These are phyloP conservation scores for Agonopterix heracliana DNA, from an alignment of 2,888 invertebrate genomes.

Conservation along the genomic window DNA sequence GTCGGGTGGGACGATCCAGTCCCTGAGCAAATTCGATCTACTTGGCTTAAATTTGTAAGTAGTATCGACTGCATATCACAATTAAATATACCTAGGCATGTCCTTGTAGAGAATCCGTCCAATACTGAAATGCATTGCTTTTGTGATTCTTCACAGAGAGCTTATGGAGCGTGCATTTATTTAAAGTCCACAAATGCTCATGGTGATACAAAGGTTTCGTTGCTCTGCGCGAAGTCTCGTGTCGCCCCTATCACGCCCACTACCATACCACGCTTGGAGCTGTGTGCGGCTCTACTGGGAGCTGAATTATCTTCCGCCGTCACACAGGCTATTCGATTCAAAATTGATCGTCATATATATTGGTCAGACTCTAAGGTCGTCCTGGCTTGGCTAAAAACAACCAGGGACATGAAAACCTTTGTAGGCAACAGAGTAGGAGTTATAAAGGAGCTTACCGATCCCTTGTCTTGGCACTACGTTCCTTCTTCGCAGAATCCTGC, in stretches of 20 bases:
- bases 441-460: neutral
- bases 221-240: slow-evolving; percentile 4
- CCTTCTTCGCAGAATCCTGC: neutral
- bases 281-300: slow-evolving; percentile 3
- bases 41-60: neutral
- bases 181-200: no score
- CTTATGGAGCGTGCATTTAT: slow-evolving; percentile 2
- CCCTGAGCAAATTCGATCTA: slow-evolving; percentile 1
- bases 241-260: slow-evolving; percentile 5
- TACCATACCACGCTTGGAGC: slow-evolving; percentile 7
- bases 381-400: slow-evolving; percentile 1
- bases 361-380: slow-evolving; percentile 3
- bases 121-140: neutral
- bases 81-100: slow-evolving; percentile 4
- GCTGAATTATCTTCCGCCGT: neutral
- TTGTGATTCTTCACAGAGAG: slow-evolving; percentile 1
- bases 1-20: slow-evolving; percentile 12
- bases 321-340: neutral
- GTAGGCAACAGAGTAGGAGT: slow-evolving; percentile 1
- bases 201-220: neutral
- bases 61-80: neutral
- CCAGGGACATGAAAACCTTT: neutral
- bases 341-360: neutral
- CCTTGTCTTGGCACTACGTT: neutral
- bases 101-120: neutral